These are phyloP conservation scores for Lasioglossum morio DNA, from an alignment of 2,888 invertebrate genomes.

Conservation along the genomic window DNA sequence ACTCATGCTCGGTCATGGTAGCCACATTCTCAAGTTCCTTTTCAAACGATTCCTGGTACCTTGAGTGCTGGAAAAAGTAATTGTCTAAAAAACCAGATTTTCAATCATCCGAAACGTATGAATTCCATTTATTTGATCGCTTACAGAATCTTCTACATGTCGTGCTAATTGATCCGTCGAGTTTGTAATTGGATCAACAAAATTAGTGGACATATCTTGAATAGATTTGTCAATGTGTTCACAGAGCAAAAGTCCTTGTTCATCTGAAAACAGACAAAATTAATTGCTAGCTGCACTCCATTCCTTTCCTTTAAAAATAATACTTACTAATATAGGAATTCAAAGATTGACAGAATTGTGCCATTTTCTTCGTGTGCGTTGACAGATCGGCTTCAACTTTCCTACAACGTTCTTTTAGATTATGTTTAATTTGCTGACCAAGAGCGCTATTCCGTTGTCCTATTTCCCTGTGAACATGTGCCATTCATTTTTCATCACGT, in stretches of 20 bases:
- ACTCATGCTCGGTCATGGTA: slow-evolving; percentile 70
- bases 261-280: slow-evolving; percentile 56
- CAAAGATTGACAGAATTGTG: slow-evolving; percentile 74
- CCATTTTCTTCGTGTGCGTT: slow-evolving; percentile 71
- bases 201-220: slow-evolving; percentile 72
- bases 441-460: slow-evolving; percentile 80
- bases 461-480: slow-evolving; percentile 69
- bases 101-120: background rate
- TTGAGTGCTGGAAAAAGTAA: slow-evolving; percentile 67
- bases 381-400: slow-evolving; percentile 76
- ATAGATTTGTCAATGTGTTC: slow-evolving; percentile 71
- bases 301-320: background rate
- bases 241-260: slow-evolving; percentile 58
- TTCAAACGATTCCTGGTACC: slow-evolving; percentile 73
- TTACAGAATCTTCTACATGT: slow-evolving; percentile 72
- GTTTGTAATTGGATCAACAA: slow-evolving; percentile 63
- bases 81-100: background rate
- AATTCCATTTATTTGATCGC: slow-evolving; percentile 38
- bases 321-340: slow-evolving; percentile 67
- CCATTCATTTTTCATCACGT: background rate
- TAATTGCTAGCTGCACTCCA: background rate
- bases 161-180: slow-evolving; percentile 66
- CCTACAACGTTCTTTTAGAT: slow-evolving; percentile 73
- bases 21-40: slow-evolving; percentile 68
- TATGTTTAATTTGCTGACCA: slow-evolving; percentile 75